Conservation (phyloP, 2,888 invertebrate species). For the Anaspis maculata region DNA sequence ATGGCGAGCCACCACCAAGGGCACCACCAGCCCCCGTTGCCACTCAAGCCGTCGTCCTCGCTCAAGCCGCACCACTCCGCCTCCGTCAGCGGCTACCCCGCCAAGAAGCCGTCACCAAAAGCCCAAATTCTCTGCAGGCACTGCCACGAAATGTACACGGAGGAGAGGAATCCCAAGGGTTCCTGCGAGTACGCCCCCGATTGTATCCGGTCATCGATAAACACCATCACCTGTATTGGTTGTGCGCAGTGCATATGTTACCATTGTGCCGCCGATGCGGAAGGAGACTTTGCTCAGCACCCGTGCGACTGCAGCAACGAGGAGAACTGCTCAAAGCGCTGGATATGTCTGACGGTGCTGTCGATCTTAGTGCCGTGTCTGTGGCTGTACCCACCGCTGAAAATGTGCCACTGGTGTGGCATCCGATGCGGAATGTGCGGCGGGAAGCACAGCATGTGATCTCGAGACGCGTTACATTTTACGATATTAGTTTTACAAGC, state of each 20-base stretch:
- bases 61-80: no score
- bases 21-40: slow-evolving; percentile 24
- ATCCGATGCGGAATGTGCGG: slow-evolving; percentile 75
- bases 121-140: slow-evolving; percentile 50
- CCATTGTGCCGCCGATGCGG: slow-evolving; percentile 87
- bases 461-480: slow-evolving; percentile 27
- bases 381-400: slow-evolving; percentile 86
- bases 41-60: slow-evolving; percentile 11
- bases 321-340: slow-evolving; percentile 69
- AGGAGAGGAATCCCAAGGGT: slow-evolving; percentile 79
- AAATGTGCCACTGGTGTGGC: slow-evolving; percentile 76
- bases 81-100: no score
- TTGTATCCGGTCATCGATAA: slow-evolving; percentile 68
- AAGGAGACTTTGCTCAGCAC: slow-evolving; percentile 77
- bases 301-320: slow-evolving; percentile 74
- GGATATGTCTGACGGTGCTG: slow-evolving; percentile 78
- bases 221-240: slow-evolving; percentile 56
- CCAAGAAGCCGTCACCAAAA: slow-evolving; percentile 17
- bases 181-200: slow-evolving; percentile 84
- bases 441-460: slow-evolving; percentile 58
- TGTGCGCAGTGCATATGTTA: slow-evolving; percentile 87
- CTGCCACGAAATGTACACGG: slow-evolving; percentile 73
- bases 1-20: slow-evolving; percentile 9
- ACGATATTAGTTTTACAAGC: slow-evolving; percentile 28
- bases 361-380: slow-evolving; percentile 87